Conservation (phyloP, 2,113 vertebrate genomes). For the Dolichallabes microphthalmus region DNA sequence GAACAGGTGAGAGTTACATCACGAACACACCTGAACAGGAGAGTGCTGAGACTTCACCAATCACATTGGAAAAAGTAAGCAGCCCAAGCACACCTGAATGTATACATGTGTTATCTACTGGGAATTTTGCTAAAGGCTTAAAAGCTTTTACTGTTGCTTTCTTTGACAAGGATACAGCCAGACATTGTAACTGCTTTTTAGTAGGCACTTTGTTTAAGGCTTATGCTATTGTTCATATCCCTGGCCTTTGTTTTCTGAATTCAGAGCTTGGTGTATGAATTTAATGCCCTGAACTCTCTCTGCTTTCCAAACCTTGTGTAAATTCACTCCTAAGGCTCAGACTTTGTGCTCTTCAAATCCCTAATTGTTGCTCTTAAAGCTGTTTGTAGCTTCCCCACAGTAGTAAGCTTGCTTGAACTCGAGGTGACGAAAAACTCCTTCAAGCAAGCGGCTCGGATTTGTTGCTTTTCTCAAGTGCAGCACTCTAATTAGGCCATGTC, state of each 20-base stretch:
- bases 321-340: constrained; percentile 10
- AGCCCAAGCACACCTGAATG: neutral
- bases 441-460: neutral
- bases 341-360: neutral
- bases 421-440: neutral
- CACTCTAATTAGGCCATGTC: neutral
- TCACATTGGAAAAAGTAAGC: neutral
- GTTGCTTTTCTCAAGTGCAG: neutral
- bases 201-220: neutral
- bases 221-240: neutral
- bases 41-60: too few species aligned
- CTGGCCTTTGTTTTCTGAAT: neutral
- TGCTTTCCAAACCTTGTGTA: constrained; percentile 4
- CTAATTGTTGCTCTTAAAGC: constrained; percentile 19
- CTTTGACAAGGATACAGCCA: neutral
- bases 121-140: neutral
- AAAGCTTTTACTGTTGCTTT: neutral
- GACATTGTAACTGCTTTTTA: neutral
- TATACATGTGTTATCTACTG: neutral
- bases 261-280: neutral
- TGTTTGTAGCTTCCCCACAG: neutral
- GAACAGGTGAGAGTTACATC: neutral
- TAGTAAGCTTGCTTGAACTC: neutral
- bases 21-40: neutral
- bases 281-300: neutral